A percentile compares a stretch with the other conserved stretches of the same genome.
Evolutionary conservation across 1,140 invertebrate genomes (phyloP).

Genomic region (Platyscapa corneri): DNA sequence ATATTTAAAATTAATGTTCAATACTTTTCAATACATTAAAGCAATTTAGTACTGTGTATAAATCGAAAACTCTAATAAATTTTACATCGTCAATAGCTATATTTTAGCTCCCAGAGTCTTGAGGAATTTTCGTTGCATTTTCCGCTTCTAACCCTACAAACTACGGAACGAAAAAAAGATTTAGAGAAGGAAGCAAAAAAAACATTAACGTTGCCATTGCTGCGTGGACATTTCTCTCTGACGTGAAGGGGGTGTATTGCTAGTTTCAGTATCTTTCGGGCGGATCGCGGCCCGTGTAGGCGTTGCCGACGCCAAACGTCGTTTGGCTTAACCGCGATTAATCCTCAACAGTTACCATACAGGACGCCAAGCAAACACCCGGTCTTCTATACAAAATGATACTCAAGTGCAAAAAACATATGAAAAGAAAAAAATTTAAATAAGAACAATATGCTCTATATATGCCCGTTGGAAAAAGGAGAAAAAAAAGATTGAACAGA

Average conservation of each 20-base stretch:
- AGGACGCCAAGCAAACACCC: background rate
- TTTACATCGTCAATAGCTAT: slow-evolving; percentile 9
- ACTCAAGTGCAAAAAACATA: too few relatives aligned
- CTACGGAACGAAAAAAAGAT: background rate
- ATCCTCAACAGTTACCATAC: slow-evolving; percentile 3
- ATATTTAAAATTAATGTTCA: background rate
- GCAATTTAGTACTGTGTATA: background rate
- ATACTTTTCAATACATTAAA: background rate
- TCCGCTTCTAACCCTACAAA: too few relatives aligned
- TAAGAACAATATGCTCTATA: background rate
- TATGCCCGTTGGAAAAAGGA: background rate
- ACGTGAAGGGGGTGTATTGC: background rate
- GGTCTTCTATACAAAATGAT: background rate
- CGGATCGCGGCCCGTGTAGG: slow-evolving; percentile 1
- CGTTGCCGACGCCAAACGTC: background rate
- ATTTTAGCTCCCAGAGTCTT: background rate
- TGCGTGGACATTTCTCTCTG: background rate
- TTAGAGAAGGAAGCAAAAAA: background rate
- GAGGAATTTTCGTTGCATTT: background rate
- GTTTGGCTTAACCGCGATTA: slow-evolving; percentile 37
- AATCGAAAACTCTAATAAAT: slow-evolving; percentile 44
- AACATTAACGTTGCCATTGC: background rate
- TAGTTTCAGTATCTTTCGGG: slow-evolving; percentile 14
- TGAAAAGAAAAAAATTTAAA: background rate
- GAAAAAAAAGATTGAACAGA: background rate